Percentiles rank a stretch among this genome's conserved stretches.
These are phyloP conservation scores for Diadema setosum DNA, from an alignment of 35 echinoderm and acorn worm genomes.

Conservation along the genomic window DNA sequence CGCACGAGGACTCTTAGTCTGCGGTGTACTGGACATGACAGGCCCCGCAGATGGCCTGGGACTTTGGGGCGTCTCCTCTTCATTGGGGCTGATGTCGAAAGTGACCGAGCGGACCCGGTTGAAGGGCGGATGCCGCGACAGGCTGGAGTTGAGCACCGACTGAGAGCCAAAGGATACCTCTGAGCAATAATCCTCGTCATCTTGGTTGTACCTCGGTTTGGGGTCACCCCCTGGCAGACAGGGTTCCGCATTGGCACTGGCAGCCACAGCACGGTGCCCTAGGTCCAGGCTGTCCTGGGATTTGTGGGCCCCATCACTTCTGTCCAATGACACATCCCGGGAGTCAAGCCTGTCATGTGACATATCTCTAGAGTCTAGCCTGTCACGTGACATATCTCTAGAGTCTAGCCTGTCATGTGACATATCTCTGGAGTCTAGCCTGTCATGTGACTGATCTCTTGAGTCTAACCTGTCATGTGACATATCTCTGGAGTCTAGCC, in stretches of 20 bases:
- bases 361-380: background rate
- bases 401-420: background rate
- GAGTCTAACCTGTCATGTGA: background rate
- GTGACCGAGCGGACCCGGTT: background rate
- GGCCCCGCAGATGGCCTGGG: background rate
- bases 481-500: background rate
- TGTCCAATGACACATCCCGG: too few species aligned
- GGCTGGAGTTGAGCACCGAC: background rate
- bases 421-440: background rate
- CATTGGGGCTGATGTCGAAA: background rate
- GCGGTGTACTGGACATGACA: conserved; percentile 50
- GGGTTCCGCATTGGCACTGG: background rate
- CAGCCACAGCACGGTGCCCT: background rate
- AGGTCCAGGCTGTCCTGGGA: background rate
- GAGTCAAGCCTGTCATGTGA: background rate
- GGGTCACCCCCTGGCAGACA: background rate
- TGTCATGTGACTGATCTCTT: background rate
- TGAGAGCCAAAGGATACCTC: background rate
- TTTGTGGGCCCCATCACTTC: too few species aligned
- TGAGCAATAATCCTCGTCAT: background rate
- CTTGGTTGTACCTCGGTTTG: background rate
- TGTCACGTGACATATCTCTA: background rate
- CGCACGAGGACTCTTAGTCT: background rate
- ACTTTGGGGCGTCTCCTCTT: background rate
- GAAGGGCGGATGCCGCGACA: background rate